Conservation (phyloP, 2,888 invertebrate species). For the Coenonympha glycerion region DNA sequence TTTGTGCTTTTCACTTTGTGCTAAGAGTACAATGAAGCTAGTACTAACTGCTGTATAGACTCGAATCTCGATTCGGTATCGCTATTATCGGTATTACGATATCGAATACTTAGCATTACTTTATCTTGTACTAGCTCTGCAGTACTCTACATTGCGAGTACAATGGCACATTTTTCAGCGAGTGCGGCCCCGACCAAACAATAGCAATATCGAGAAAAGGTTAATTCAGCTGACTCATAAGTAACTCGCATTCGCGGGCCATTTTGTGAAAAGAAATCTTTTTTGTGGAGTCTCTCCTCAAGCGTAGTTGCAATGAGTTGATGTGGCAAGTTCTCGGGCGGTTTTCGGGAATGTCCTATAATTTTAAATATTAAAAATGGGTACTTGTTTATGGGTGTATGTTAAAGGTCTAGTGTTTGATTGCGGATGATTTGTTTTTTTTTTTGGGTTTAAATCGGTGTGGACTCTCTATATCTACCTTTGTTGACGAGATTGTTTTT, state of each 20-base stretch:
- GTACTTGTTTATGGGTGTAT: too few species aligned
- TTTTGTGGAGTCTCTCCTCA: constrained; percentile 28
- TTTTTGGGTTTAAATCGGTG: too few species aligned
- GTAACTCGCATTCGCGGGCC: constrained; percentile 22
- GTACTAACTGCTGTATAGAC: too few species aligned
- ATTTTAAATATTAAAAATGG: neutral
- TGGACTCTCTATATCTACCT: too few species aligned
- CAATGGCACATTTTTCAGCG: constrained; percentile 5
- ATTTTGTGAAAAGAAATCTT: constrained; percentile 26
- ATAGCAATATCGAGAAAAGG: constrained; percentile 22
- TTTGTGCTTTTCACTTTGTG: too few species aligned
- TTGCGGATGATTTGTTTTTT: too few species aligned
- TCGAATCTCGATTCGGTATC: too few species aligned
- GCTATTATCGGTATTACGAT: too few species aligned
- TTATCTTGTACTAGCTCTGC: neutral
- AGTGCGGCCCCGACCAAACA: constrained; percentile 14
- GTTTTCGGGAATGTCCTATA: neutral
- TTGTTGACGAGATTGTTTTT: too few species aligned
- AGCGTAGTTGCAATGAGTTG: constrained; percentile 27
- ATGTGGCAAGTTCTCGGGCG: neutral
- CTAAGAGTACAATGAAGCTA: too few species aligned
- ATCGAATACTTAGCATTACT: too few species aligned
- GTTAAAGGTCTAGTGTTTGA: too few species aligned
- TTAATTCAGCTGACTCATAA: constrained; percentile 23
- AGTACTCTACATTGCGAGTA: neutral